phyloP scores from a whole-genome alignment of 2,888 invertebrate genomes.

The Cataglyphis albicans region DNA sequence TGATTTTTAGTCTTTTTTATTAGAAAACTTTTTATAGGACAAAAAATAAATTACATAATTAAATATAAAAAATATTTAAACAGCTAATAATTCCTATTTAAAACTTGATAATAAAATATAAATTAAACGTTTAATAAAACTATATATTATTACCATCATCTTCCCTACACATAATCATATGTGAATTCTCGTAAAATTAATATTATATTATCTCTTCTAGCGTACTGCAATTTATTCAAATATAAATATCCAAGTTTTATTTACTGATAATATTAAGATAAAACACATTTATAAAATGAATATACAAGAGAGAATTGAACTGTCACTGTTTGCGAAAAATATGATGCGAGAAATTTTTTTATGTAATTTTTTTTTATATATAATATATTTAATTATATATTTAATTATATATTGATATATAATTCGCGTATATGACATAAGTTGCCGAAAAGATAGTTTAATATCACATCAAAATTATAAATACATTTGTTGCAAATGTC shows the following conservation, averaged over 20 bases:
- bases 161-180: background rate
- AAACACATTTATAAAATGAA: background rate
- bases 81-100: background rate
- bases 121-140: background rate
- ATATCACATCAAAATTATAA: conserved; percentile 64
- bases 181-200: background rate
- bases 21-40: background rate
- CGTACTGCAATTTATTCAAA: background rate
- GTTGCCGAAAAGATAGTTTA: conserved; percentile 5
- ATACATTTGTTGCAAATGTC: conserved; percentile 67
- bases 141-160: background rate
- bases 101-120: background rate
- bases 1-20: background rate
- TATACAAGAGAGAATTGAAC: conserved; percentile 9
- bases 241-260: background rate
- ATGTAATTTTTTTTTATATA: background rate
- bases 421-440: background rate
- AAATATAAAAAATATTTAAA: background rate
- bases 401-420: too few relatives aligned
- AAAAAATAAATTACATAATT: background rate
- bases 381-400: too few relatives aligned
- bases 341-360: background rate
- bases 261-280: background rate
- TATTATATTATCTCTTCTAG: background rate
- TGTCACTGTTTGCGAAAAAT: background rate